Evolutionary conservation across 2,888 invertebrate species (phyloP), one percentile per base, ranked within the genome.

Genomic region (Drosophila nr. medialis): DNA sequence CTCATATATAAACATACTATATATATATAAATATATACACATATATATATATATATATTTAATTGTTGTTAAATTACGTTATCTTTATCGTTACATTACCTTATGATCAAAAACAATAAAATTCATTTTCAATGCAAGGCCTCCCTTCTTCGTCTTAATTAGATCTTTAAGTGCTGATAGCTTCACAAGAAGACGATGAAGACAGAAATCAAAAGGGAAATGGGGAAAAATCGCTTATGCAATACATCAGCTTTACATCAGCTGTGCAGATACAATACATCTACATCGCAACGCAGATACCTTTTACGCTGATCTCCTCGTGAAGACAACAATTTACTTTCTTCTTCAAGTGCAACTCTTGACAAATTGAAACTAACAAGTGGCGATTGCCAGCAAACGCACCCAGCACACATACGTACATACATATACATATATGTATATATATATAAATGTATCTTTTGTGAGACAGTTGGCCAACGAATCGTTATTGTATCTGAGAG

Each of bases 321-420:
- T 29, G 15, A 48, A 63, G 38, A 29, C 29, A 13, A 65, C 90
- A 84, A 87, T 87, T 89, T 70, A 84, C 84, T 84, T 84, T 84
- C 90, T 79, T 63, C 72, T 69, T 86, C 89, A 88, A 86, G 85
- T 90, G 89, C 90, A 86, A 86, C 85, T 90, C 85, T 86, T 86
- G 81, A 86, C 89, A 86, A 86, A 90, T 88, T 86, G 83, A 88
- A 88, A 70, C 71, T 63, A 70, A 77, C 89, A 86, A 86, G 85
- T 88, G 85, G 89, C 70, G 76, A 82, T 72, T 72, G 83, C 80
- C 83, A 82, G 49, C 75, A 40, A 50, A 29, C 38, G 74, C 81
- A 81, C 86, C 89, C 89, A 88, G 86, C 86, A 40, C 5, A 49
- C 29, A 24, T 24, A 49, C 29, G 1, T 24, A 8, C 10, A 21